Conservation (phyloP, 2,113 vertebrate species). For the Albula goreensis region DNA sequence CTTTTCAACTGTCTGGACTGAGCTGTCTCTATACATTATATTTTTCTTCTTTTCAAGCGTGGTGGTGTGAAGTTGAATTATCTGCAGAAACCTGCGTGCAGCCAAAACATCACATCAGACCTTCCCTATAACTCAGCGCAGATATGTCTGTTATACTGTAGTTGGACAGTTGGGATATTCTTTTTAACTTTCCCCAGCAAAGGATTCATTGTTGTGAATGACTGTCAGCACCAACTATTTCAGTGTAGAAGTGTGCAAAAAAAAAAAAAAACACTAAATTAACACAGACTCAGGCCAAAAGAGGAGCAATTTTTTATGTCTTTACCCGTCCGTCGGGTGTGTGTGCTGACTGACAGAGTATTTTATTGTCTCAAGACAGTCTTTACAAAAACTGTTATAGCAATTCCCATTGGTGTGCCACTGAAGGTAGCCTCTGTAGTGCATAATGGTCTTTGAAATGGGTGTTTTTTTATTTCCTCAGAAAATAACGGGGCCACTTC, state of each 20-base stretch:
- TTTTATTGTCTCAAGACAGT: slow-evolving; percentile 32
- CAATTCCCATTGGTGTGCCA: not conserved
- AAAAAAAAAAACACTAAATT: not conserved
- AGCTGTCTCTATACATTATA: too few species aligned
- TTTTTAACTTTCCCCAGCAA: slow-evolving; percentile 38
- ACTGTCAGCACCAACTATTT: slow-evolving; percentile 19
- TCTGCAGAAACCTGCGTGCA: not conserved
- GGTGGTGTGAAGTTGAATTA: too few species aligned
- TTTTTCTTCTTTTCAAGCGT: too few species aligned
- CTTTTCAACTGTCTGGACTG: too few species aligned
- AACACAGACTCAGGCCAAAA: not conserved
- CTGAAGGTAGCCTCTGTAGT: slow-evolving; percentile 32
- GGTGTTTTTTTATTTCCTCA: slow-evolving; percentile 51
- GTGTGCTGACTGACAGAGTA: slow-evolving; percentile 47
- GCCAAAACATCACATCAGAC: too few species aligned
- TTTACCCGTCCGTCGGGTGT: not conserved
- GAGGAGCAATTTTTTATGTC: not conserved
- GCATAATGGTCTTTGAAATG: slow-evolving; percentile 37
- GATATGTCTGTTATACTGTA: not conserved
- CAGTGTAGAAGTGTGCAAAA: not conserved
- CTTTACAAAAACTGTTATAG: slow-evolving; percentile 24
- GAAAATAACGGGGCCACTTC: slow-evolving; percentile 32
- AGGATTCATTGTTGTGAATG: slow-evolving; percentile 46
- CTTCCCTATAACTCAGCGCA: not conserved
- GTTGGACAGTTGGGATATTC: slow-evolving; percentile 19